These are phyloP conservation scores for Lithobius niger DNA, from an alignment of 1,140 invertebrate species.

Conservation along the genomic window DNA sequence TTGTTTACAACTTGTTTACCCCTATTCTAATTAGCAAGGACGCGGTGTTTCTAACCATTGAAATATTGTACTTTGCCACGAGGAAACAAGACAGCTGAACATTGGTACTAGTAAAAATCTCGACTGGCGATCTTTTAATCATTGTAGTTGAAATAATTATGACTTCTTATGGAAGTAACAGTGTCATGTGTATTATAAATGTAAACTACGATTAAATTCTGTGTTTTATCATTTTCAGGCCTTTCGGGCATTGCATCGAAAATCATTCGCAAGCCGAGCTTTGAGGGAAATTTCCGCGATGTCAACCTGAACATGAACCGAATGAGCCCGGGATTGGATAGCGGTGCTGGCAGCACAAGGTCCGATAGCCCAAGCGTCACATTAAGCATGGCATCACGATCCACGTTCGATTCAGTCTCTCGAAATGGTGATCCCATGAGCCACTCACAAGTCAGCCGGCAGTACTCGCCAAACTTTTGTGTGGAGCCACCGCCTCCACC, in stretches of 20 bases:
- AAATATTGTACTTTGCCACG: too few relatives aligned
- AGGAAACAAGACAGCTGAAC: too few relatives aligned
- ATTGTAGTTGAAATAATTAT: too few relatives aligned
- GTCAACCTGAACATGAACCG: constrained; percentile 41
- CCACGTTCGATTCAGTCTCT: constrained; percentile 2
- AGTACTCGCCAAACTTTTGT: constrained; percentile 46
- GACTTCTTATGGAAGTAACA: too few relatives aligned
- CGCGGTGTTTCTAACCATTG: too few relatives aligned
- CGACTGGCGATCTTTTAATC: too few relatives aligned
- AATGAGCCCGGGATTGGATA: constrained; percentile 71
- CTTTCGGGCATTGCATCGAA: constrained; percentile 50
- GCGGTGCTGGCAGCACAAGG: constrained; percentile 68
- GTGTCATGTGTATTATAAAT: too few relatives aligned
- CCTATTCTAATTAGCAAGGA: too few relatives aligned
- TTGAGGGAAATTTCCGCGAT: constrained; percentile 50
- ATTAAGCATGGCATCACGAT: constrained; percentile 12
- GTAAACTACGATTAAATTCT: too few relatives aligned
- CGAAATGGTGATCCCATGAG: constrained; percentile 8
- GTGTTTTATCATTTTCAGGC: constrained; percentile 14
- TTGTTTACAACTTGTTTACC: too few relatives aligned
- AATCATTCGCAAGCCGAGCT: constrained; percentile 67
- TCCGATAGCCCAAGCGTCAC: constrained; percentile 61
- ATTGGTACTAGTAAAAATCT: too few relatives aligned
- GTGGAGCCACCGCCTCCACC: constrained; percentile 32
- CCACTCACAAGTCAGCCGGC: constrained; percentile 29